Base-by-base conservation (phyloP, 2,797 vertebrate genomes). In the Peromyscus melanophrys region DNA sequence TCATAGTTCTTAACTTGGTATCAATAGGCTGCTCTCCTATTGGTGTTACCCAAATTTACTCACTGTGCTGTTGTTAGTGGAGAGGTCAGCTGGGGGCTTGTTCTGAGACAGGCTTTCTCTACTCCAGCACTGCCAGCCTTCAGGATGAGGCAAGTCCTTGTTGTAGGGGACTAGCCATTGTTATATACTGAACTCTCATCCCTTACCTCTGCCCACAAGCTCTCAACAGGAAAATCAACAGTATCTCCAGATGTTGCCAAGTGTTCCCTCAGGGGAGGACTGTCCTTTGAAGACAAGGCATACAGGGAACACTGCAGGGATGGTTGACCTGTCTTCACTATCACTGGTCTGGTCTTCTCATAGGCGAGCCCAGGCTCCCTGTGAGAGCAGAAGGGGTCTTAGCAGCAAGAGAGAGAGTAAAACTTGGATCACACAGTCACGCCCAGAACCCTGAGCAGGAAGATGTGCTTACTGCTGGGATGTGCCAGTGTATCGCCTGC, bases 241-340 rank as follows among this genome's bases (percentile, higher is more conserved):
- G 29, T 46, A 76, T 71, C n/a, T 76, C 73, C 59, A 65, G 46
- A 75, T 10, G 29, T 65, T 52, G 40, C 6, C 73, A 34, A n/a
- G 17, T 90, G 23, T 61, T 46, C 86, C 77, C 46, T 46, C n/a
- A 4, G 37, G 52, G 23, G 59, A 61, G 52, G 71, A 67, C 16
- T 31, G n/a, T 31, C 91, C 59, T 92, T 59, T 27, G 82, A 88
- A 76, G 83, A 87, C 21, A 80, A 37, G 37, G 55, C 23, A 23
- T 37, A 40, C 29, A 31, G 46, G 63, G 37, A 78, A 29, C 55
- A 46, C 37, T 10, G 17, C 27, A 40, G 23, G 27, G 61, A 25
- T 8, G 37, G 59, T 25, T 61, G 59, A 34, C 19, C 75, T 43
- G 23, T 78, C 84, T 95, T 92, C 92, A n/a, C 2, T 46, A 25